These are phyloP conservation scores for Tinea trinotella DNA, from an alignment of 2,888 invertebrate genomes.

Conservation along the genomic window DNA sequence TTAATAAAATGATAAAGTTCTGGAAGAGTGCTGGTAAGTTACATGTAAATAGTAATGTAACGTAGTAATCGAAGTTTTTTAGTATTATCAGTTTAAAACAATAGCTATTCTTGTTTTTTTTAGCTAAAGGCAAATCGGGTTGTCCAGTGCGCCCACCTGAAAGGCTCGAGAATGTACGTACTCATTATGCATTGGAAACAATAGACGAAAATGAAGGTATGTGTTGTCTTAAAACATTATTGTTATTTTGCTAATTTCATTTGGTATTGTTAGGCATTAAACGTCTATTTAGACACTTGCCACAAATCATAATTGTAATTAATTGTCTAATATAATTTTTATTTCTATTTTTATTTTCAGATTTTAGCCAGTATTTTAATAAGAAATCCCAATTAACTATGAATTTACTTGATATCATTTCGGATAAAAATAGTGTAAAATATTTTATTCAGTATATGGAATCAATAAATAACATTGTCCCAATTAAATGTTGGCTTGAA, in stretches of 20 bases:
- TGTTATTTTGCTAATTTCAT: no score
- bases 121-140: conserved; percentile 66
- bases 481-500: conserved; percentile 84
- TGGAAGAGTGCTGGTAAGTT: conserved; percentile 80
- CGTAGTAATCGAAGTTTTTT: neutral
- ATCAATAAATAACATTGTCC: conserved; percentile 74
- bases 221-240: no score
- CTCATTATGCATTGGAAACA: conserved; percentile 18
- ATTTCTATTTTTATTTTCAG: conserved; percentile 18
- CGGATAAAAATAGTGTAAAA: conserved; percentile 83
- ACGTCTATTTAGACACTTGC: no score
- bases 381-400: conserved; percentile 79
- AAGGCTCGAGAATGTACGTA: conserved; percentile 23
- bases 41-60: neutral
- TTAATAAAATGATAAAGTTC: conserved; percentile 78
- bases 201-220: conserved; percentile 44
- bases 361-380: conserved; percentile 32
- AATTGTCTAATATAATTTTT: no score
- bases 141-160: conserved; percentile 67
- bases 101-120: conserved; percentile 28
- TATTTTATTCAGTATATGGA: conserved; percentile 92
- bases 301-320: no score
- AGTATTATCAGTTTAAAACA: neutral
- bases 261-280: no score
- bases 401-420: conserved; percentile 81